Base-by-base conservation (phyloP, 2,113 vertebrate species). In the Astatotilapia flaviijosephi region DNA sequence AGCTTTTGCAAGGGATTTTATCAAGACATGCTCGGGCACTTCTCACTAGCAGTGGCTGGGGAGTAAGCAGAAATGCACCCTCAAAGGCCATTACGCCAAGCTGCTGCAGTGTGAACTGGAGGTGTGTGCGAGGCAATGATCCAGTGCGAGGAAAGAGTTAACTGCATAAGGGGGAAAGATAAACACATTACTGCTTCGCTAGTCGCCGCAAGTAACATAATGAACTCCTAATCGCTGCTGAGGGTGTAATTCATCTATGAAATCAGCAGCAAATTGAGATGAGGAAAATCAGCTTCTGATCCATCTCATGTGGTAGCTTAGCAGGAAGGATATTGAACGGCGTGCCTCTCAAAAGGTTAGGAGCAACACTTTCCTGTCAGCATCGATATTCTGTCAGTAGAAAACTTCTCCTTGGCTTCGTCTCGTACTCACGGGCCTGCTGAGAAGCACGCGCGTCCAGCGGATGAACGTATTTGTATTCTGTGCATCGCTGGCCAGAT, bases 221-320 rank as follows among this genome's bases (percentile, higher is more conserved):
- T 96, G 94, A 96, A 96, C 94, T 95, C 95, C 95, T 95, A 95
- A 95, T 95, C 93, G 85, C 93, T 94, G 94, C 95, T 93, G 94
- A 95, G 95, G 94, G 95, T 93, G 95, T 95, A 93, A 95, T 95
- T 96, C 94, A 95, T 96, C 95, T 96, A 93, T 92, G 94, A 94
- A 95, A 96, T 96, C 94, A 96, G 94, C 90, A 80, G 90, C 94
- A 96, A 95, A 95, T 95, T 95, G 95, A 94, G 95, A 95, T 94
- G 94, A 94, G 93, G 92, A 95, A 95, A 95, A 95, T 95, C 92
- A 89, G 91, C 92, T 95, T 95, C 91, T 95, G 95, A 95, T 95
- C 95, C 90, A 94, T 94, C 94, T 94, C 89, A 56, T 87, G 91
- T 47, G 35, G 85, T 56, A 86, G 91, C 90, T 87, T 93, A 90